phyloP scores from a whole-genome alignment of 2,888 invertebrate species.

The Dolichopus griseipennis region DNA sequence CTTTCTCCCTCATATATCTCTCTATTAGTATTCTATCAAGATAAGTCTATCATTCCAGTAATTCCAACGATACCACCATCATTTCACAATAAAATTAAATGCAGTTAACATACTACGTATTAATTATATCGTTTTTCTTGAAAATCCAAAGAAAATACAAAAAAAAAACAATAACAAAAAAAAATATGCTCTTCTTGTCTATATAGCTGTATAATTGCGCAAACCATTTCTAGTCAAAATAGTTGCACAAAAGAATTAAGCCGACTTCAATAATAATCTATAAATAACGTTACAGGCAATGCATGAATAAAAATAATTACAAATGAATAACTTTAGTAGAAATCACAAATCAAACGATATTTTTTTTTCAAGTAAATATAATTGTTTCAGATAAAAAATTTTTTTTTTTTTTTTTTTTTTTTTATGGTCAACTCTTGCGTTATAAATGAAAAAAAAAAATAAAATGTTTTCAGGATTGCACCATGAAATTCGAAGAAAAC shows the following conservation, averaged over 20 bases:
- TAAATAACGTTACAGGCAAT: too few species aligned
- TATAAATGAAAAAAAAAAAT: too few species aligned
- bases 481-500: not conserved
- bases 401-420: too few species aligned
- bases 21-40: too few species aligned
- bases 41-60: too few species aligned
- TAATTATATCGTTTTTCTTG: not conserved
- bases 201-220: not conserved
- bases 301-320: too few species aligned
- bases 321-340: too few species aligned
- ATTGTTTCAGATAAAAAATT: too few species aligned
- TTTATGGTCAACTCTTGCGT: too few species aligned
- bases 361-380: too few species aligned
- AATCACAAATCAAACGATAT: too few species aligned
- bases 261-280: not conserved
- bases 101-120: not conserved
- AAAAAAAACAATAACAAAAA: not conserved
- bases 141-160: not conserved
- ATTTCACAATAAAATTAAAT: slow-evolving; percentile 1
- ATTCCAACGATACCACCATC: not conserved
- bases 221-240: not conserved
- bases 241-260: not conserved
- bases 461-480: not conserved
- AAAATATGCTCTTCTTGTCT: not conserved
- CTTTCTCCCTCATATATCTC: too few species aligned